Evolutionary conservation across 2,113 vertebrate species (phyloP).

Genomic region (Laticauda colubrina): DNA sequence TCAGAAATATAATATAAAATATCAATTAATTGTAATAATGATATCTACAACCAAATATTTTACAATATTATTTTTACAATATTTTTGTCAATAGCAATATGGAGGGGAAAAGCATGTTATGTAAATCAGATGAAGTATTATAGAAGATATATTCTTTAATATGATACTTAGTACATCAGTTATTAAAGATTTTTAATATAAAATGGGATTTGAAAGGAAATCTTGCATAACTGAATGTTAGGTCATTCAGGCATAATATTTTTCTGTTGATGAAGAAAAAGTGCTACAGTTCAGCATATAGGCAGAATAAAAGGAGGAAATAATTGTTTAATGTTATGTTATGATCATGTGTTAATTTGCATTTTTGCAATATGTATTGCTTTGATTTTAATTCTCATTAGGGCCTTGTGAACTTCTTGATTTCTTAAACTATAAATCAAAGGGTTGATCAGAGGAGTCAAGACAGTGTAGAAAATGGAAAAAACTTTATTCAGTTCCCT

Average conservation of each 20-base stretch:
- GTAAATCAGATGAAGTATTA: neutral
- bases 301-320: neutral
- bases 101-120: too few relatives aligned
- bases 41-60: too few relatives aligned
- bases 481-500: neutral
- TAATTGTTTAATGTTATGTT: neutral
- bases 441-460: conserved; percentile 8
- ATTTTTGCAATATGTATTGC: too few relatives aligned
- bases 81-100: too few relatives aligned
- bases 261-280: neutral
- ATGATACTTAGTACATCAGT: neutral
- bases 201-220: neutral
- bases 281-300: neutral
- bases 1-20: too few relatives aligned
- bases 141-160: neutral
- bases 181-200: neutral
- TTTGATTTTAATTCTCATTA: neutral
- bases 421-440: conserved; percentile 20
- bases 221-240: neutral
- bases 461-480: neutral
- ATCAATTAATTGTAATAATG: too few relatives aligned
- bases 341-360: neutral
- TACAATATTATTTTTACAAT: too few relatives aligned
- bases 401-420: neutral
- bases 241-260: neutral